These are phyloP conservation scores for Brenthis hecate DNA, from an alignment of 2,888 invertebrate species.

Conservation along the genomic window DNA sequence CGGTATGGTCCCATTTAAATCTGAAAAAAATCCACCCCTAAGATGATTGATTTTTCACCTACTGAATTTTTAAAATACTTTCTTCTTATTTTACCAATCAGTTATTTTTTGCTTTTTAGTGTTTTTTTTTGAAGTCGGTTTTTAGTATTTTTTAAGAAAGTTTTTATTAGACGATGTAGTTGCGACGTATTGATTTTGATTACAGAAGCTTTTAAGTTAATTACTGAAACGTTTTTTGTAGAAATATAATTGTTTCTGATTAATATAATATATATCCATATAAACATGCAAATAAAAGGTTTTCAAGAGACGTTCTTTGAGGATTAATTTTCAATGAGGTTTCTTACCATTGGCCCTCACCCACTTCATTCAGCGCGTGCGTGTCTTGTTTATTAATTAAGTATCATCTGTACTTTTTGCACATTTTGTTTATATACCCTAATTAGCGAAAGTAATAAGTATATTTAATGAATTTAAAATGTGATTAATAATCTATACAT, in stretches of 20 bases:
- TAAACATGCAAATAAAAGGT: conserved; percentile 6
- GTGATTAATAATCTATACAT: background rate
- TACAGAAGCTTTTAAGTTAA: too few species aligned
- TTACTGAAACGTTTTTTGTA: background rate
- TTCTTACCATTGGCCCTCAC: conserved; percentile 40
- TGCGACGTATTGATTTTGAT: too few species aligned
- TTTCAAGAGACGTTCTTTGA: conserved; percentile 12
- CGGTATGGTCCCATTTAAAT: too few species aligned
- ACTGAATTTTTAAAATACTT: too few species aligned
- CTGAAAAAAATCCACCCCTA: too few species aligned
- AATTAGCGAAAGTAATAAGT: conserved; percentile 7
- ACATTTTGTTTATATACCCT: conserved; percentile 17
- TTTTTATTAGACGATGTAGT: too few species aligned
- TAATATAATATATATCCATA: background rate
- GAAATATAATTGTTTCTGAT: background rate
- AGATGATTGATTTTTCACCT: too few species aligned
- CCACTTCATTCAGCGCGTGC: conserved; percentile 39
- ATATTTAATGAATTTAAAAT: conserved; percentile 1
- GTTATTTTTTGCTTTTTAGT: too few species aligned
- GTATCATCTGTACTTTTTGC: conserved; percentile 30
- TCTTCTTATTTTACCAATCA: too few species aligned
- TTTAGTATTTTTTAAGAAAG: too few species aligned
- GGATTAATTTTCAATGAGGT: conserved; percentile 28
- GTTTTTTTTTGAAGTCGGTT: too few species aligned
- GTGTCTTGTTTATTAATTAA: conserved; percentile 47